These are phyloP conservation scores for Troides aeacus DNA, from an alignment of 2,888 invertebrate genomes.

Conservation along the genomic window DNA sequence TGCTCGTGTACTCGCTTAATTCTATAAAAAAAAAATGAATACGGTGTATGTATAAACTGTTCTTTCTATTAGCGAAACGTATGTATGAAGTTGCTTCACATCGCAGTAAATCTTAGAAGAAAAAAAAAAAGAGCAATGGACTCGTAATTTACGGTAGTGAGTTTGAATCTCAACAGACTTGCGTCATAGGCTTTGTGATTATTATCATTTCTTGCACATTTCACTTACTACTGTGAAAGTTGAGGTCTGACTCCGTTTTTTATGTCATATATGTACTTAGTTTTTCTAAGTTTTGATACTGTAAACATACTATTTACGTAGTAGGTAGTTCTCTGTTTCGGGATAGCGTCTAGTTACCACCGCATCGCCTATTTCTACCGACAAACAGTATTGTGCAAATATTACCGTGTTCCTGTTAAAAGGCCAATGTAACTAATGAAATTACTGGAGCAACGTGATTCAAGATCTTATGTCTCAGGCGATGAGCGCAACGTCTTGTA, in stretches of 20 bases:
- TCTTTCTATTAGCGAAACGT: neutral
- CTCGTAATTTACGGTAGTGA: neutral
- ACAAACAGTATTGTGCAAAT: too few relatives aligned
- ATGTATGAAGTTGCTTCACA: neutral
- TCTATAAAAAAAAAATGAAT: neutral
- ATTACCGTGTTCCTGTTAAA: too few relatives aligned
- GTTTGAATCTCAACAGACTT: neutral
- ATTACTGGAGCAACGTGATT: too few relatives aligned
- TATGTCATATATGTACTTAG: neutral
- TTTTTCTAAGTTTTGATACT: too few relatives aligned
- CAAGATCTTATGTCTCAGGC: too few relatives aligned
- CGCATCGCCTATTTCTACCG: too few relatives aligned
- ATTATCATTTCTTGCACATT: neutral
- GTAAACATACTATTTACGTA: too few relatives aligned
- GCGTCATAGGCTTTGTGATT: conserved; percentile 1
- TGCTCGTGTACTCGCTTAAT: too few relatives aligned
- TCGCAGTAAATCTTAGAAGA: neutral
- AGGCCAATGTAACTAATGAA: too few relatives aligned
- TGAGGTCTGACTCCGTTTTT: neutral
- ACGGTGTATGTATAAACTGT: neutral
- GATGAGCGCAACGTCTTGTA: too few relatives aligned
- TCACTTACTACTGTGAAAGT: neutral
- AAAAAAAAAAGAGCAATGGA: neutral
- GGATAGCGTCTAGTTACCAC: too few relatives aligned
- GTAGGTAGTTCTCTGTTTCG: too few relatives aligned